Evolutionary conservation across 2,888 invertebrate genomes (phyloP).

Genomic region (Pseudolycoriella hygida): DNA sequence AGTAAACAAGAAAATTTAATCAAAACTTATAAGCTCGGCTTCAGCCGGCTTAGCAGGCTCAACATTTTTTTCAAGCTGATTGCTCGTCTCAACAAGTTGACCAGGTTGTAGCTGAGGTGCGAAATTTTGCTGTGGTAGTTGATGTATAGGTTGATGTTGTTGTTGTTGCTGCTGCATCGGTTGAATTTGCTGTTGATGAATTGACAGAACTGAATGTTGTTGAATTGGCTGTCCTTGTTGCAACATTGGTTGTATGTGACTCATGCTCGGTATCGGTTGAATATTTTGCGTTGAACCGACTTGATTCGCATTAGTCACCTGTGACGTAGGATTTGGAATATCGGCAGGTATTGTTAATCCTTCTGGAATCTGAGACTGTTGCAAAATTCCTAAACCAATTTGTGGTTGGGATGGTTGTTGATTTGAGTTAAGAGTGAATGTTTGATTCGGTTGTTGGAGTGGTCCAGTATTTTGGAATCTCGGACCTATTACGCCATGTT

Average conservation of each 20-base stretch:
- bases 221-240: not conserved
- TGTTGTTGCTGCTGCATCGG: constrained; percentile 13
- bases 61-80: constrained; percentile 13
- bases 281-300: not conserved
- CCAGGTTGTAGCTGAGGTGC: constrained; percentile 10
- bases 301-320: not conserved
- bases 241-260: not conserved
- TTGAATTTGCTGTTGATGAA: constrained; percentile 6
- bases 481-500: constrained; percentile 9
- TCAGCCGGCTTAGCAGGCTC: constrained; percentile 19
- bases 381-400: not conserved
- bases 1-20: constrained; percentile 31
- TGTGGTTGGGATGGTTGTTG: not conserved
- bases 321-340: not conserved
- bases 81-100: too few relatives aligned
- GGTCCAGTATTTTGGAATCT: constrained; percentile 11
- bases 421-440: not conserved
- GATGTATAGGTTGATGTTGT: constrained; percentile 3
- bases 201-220: constrained; percentile 7
- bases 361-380: not conserved
- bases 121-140: constrained; percentile 8
- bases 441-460: constrained; percentile 11
- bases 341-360: not conserved
- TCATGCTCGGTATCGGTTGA: not conserved
- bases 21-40: constrained; percentile 68